Percentiles rank a stretch among this genome's conserved stretches.
phyloP scores from a whole-genome alignment of 2,797 vertebrate species.

The Vespertilio murinus region DNA sequence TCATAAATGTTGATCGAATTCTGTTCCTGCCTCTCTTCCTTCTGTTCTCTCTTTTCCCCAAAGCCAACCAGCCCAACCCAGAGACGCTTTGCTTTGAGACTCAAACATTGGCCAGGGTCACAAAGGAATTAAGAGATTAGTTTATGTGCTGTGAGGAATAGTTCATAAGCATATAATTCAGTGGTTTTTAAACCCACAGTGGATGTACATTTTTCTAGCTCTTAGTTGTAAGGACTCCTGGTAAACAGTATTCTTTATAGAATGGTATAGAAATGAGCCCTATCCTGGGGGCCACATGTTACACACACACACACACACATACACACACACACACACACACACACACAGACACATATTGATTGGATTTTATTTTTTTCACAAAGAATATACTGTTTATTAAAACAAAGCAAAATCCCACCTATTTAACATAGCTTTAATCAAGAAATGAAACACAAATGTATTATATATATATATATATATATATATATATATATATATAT shows the following conservation, averaged over 20 bases:
- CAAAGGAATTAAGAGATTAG: not conserved
- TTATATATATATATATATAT: no score
- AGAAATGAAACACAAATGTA: no score
- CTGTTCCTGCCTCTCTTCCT: not conserved
- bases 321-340: not conserved
- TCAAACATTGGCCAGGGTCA: not conserved
- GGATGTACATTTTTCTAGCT: slow-evolving; percentile 38
- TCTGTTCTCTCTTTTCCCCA: not conserved
- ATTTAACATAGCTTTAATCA: no score
- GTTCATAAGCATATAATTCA: slow-evolving; percentile 23
- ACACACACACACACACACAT: not conserved
- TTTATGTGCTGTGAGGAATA: not conserved
- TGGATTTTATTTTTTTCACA: not conserved
- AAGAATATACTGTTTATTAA: no score
- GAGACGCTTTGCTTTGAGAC: not conserved
- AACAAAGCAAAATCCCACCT: no score
- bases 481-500: no score
- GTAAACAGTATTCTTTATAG: not conserved
- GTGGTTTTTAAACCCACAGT: not conserved
- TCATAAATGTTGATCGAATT: not conserved
- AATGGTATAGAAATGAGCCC: not conserved
- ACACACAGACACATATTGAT: not conserved
- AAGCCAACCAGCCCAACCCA: not conserved
- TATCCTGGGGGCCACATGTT: not conserved
- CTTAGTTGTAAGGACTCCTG: slow-evolving; percentile 8